These are phyloP conservation scores for Onychorhynchus coronatus DNA, from an alignment of 2,113 vertebrate species.

Conservation along the genomic window DNA sequence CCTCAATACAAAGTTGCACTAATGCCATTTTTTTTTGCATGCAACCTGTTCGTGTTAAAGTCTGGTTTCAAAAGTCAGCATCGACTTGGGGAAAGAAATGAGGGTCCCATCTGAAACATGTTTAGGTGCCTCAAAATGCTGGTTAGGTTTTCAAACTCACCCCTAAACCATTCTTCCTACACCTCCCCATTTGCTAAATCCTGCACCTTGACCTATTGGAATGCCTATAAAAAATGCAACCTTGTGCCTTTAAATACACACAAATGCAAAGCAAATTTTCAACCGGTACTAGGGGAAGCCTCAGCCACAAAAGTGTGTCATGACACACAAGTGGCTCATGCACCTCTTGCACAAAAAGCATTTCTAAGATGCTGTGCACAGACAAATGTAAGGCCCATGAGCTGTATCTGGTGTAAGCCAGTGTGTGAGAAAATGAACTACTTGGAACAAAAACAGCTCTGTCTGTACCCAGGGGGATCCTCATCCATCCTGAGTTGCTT, in stretches of 20 bases:
- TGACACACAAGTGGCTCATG: neutral
- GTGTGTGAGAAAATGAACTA: neutral
- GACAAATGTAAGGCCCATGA: neutral
- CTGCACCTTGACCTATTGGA: neutral
- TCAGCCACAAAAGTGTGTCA: neutral
- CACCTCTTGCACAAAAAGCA: neutral
- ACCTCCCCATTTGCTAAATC: neutral
- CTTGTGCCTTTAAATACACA: neutral
- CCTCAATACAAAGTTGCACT: slow-evolving; percentile 48
- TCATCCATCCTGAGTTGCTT: neutral
- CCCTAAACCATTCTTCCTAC: neutral
- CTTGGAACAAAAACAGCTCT: neutral
- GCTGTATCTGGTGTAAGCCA: neutral
- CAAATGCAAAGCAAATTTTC: neutral
- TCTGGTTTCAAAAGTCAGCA: slow-evolving; percentile 14
- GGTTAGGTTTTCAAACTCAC: neutral
- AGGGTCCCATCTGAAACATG: neutral
- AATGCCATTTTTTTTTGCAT: slow-evolving; percentile 41
- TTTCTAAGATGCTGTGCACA: neutral
- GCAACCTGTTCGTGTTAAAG: slow-evolving; percentile 57
- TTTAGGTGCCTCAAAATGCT: neutral
- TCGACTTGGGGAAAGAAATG: neutral
- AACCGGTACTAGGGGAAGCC: neutral
- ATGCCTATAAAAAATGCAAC: neutral
- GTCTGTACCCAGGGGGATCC: neutral